Percentiles rank a stretch among this genome's conserved stretches.
Conservation (phyloP, 2,888 invertebrate species). For the Eupeodes luniger region DNA sequence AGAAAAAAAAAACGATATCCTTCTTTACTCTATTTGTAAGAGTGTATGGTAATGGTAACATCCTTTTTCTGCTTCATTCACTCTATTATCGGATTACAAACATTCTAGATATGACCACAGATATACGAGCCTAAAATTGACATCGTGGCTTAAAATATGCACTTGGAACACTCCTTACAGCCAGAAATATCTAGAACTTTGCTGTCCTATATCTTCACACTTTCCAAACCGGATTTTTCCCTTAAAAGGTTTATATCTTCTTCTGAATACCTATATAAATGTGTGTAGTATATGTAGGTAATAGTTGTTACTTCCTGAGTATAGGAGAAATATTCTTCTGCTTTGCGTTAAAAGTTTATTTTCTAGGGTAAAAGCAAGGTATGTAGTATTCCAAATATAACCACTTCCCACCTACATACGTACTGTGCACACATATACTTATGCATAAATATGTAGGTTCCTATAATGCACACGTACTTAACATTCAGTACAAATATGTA, state of each 20-base stretch:
- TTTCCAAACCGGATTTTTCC: slow-evolving; percentile 9
- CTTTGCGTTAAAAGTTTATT: slow-evolving; percentile 1
- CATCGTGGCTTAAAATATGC: slow-evolving; percentile 8
- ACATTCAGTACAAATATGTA: too few relatives aligned
- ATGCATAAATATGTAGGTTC: too few relatives aligned
- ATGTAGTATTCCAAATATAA: neutral
- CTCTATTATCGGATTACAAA: slow-evolving; percentile 64
- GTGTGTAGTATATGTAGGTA: neutral
- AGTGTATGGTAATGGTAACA: neutral
- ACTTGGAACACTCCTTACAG: neutral
- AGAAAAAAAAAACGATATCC: slow-evolving; percentile 29
- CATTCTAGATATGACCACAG: slow-evolving; percentile 37
- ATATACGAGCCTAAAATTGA: slow-evolving; percentile 37
- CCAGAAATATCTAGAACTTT: neutral
- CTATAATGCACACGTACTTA: slow-evolving; percentile 5
- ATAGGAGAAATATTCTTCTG: neutral
- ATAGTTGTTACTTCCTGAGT: neutral
- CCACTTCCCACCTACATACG: neutral
- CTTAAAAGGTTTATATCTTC: slow-evolving; percentile 34
- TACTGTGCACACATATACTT: too few relatives aligned
- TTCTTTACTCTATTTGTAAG: neutral
- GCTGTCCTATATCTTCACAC: slow-evolving; percentile 24
- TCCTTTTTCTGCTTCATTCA: neutral
- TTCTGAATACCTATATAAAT: neutral
- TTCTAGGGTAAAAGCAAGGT: neutral